Evolutionary conservation across 2,797 vertebrate genomes (phyloP), one percentile per base, ranked within the genome.

Genomic region (Vultur gryphus): DNA sequence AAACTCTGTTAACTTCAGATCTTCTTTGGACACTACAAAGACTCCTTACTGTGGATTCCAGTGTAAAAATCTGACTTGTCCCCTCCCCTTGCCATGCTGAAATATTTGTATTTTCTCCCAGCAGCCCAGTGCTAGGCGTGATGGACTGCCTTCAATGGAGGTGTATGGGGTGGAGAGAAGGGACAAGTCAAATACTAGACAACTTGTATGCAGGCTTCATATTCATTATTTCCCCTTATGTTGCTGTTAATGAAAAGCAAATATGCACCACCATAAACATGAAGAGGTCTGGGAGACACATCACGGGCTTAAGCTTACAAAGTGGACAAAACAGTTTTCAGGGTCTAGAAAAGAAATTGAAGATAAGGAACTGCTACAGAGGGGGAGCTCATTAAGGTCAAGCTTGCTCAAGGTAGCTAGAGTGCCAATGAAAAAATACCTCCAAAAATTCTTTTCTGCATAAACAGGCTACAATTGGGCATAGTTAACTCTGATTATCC

Each of bases 101-200:
- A 79, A 51, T 9, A 8, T 9, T 10, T 29, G 13, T 16, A 29
- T 44, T 87, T 66, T 41, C 20, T 62, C 24, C 12, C 48, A 58
- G 46, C 1, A 70, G 58, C 13, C 20, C 4, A 0, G 33, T 5
- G 13, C 8, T 10, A 77, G n/a, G 25, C 11, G 6, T 23, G 23
- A 41, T 20, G 31, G 17, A 44, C 11, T 65, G 43, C 73, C 46
- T 54, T 58, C 73, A 35, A 0, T 1, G 5, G 14, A 84, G 29
- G 7, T 4, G 10, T 10, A 5, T 1, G 12, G 12, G 33, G 12
- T 39, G 21, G 33, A 55, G 6, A 62, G 57, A 51, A 61, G 2
- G 9, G 31, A 64, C 20, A 46, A 33, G 3, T 25, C 33, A 31
- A 51, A 33, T 9, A 14, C 9, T 12, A 26, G 41, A 33, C 12